These are phyloP conservation scores for Diorhabda sublineata DNA, from an alignment of 1,140 invertebrate species.

Conservation along the genomic window DNA sequence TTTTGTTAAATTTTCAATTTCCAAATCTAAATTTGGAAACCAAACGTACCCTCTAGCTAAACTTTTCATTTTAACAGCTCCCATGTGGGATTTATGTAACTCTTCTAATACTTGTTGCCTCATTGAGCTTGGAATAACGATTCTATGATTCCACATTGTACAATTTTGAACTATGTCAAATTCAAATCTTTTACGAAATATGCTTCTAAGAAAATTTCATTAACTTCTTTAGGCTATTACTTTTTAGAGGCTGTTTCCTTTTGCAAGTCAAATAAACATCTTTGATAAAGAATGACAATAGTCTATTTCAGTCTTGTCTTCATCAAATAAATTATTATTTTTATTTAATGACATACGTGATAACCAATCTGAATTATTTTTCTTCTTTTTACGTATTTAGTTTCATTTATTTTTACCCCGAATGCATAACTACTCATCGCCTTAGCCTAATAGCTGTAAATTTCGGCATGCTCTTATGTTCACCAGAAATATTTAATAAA, in stretches of 20 bases:
- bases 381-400: slow-evolving; percentile 22
- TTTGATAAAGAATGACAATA: background rate
- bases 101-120: slow-evolving; percentile 26
- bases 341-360: slow-evolving; percentile 2
- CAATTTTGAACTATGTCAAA: background rate
- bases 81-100: slow-evolving; percentile 44
- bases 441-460: slow-evolving; percentile 9
- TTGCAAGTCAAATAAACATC: background rate
- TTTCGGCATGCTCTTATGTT: slow-evolving; percentile 12
- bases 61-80: slow-evolving; percentile 36
- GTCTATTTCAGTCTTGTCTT: background rate
- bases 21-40: slow-evolving; percentile 42
- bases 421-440: background rate
- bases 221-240: background rate
- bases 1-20: slow-evolving; percentile 41
- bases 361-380: slow-evolving; percentile 11
- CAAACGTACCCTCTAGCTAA: slow-evolving; percentile 13
- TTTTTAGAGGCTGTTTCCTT: background rate
- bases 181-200: slow-evolving; percentile 2
- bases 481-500: slow-evolving; percentile 6
- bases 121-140: slow-evolving; percentile 33
- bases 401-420: background rate
- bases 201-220: background rate
- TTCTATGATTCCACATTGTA: slow-evolving; percentile 35
- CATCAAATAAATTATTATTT: background rate